Evolutionary conservation across 2,888 invertebrate species (phyloP).

Genomic region (Stenolophus ochropezus): DNA sequence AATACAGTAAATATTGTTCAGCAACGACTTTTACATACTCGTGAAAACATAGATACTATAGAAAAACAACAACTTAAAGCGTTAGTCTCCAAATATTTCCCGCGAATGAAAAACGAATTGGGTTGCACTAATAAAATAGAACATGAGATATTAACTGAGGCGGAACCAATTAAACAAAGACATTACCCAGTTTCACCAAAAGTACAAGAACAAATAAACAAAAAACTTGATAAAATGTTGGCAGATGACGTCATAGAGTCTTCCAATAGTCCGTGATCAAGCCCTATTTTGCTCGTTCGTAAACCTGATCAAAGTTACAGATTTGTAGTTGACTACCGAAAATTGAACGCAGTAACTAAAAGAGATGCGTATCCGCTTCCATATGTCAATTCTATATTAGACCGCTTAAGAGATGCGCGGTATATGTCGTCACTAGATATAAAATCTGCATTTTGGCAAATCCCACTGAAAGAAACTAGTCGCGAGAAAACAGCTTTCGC

Average conservation of each 20-base stretch:
- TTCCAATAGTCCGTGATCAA: slow-evolving; percentile 40
- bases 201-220: slow-evolving; percentile 50
- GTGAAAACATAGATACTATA: slow-evolving; percentile 31
- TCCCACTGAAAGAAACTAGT: slow-evolving; percentile 61
- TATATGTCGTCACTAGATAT: slow-evolving; percentile 64
- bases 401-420: slow-evolving; percentile 63
- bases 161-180: slow-evolving; percentile 57
- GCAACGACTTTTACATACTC: not conserved
- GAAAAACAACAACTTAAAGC: slow-evolving; percentile 8
- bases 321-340: slow-evolving; percentile 45
- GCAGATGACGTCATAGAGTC: not conserved
- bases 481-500: slow-evolving; percentile 65
- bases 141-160: slow-evolving; percentile 54
- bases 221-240: slow-evolving; percentile 22
- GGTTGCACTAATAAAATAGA: slow-evolving; percentile 59
- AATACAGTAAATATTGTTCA: not conserved
- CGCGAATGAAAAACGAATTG: not conserved
- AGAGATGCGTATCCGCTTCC: slow-evolving; percentile 65
- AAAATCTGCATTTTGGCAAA: slow-evolving; percentile 67
- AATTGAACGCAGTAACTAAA: slow-evolving; percentile 62
- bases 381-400: slow-evolving; percentile 64
- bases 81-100: not conserved
- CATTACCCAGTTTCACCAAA: slow-evolving; percentile 56
- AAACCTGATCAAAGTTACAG: slow-evolving; percentile 46
- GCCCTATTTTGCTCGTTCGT: slow-evolving; percentile 31